Evolutionary conservation across 1,140 invertebrate genomes (phyloP).

Genomic region (Spodoptera frugiperda): DNA sequence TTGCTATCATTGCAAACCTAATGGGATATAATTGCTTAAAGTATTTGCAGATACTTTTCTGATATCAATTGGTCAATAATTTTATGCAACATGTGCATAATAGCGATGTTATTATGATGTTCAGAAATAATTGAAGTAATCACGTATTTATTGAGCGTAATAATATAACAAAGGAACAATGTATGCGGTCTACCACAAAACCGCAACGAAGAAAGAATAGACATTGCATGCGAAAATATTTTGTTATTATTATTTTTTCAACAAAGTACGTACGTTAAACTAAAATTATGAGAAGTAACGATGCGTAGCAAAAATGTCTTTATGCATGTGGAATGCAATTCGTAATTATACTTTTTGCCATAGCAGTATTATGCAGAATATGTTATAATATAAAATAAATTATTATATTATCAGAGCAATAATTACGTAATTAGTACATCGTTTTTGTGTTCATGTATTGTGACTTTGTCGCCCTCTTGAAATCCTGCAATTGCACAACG

Average conservation of each 20-base stretch:
- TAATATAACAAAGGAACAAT: slow-evolving; percentile 14
- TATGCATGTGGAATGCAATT: neutral
- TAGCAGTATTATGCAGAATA: too few relatives aligned
- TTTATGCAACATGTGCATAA: neutral
- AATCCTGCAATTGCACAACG: too few relatives aligned
- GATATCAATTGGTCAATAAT: too few relatives aligned
- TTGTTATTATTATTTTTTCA: slow-evolving; percentile 1
- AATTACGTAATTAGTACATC: too few relatives aligned
- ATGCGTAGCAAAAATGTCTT: neutral
- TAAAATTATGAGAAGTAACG: neutral
- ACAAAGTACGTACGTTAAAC: slow-evolving; percentile 4
- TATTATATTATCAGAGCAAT: too few relatives aligned
- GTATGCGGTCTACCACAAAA: neutral
- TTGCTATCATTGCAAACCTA: too few relatives aligned
- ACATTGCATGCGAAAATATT: slow-evolving; percentile 1
- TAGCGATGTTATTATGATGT: neutral
- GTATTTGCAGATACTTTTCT: too few relatives aligned
- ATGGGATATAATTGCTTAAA: too few relatives aligned
- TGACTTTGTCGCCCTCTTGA: too few relatives aligned
- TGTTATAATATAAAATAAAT: too few relatives aligned
- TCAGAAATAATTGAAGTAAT: slow-evolving; percentile 16
- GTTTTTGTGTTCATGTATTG: too few relatives aligned
- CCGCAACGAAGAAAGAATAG: slow-evolving; percentile 2
- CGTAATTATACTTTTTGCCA: too few relatives aligned
- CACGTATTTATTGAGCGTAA: slow-evolving; percentile 1